These are phyloP conservation scores for Alca torda DNA, from an alignment of 2,797 vertebrate species.

Conservation along the genomic window DNA sequence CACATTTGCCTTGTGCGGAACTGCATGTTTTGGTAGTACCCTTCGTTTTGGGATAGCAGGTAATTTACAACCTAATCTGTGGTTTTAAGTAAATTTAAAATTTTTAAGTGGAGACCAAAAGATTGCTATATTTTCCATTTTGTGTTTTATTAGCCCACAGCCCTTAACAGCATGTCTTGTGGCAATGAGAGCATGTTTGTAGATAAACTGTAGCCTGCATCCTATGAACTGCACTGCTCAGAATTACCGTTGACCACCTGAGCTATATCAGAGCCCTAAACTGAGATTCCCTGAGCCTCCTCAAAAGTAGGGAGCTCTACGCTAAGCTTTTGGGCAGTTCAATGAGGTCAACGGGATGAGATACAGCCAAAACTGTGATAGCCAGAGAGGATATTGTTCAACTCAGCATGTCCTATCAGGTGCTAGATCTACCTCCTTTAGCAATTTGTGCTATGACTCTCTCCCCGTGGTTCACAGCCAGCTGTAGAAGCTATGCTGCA, in stretches of 20 bases:
- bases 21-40: background rate
- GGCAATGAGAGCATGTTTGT: background rate
- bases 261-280: background rate
- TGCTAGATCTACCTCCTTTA: background rate
- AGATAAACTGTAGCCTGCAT: background rate
- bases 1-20: background rate
- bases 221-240: background rate
- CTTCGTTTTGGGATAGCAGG: background rate
- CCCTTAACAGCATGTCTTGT: rapidly evolving
- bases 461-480: background rate
- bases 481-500: background rate
- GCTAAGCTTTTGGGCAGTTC: background rate
- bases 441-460: background rate
- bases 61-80: background rate
- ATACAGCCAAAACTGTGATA: background rate
- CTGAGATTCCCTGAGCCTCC: background rate
- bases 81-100: background rate
- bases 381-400: background rate
- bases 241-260: background rate
- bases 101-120: background rate
- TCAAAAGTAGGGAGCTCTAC: background rate
- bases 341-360: background rate
- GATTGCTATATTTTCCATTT: background rate
- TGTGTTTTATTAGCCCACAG: background rate
- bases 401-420: background rate